Conservation (phyloP, 1,140 invertebrate genomes). For the Bombus ignitus region DNA sequence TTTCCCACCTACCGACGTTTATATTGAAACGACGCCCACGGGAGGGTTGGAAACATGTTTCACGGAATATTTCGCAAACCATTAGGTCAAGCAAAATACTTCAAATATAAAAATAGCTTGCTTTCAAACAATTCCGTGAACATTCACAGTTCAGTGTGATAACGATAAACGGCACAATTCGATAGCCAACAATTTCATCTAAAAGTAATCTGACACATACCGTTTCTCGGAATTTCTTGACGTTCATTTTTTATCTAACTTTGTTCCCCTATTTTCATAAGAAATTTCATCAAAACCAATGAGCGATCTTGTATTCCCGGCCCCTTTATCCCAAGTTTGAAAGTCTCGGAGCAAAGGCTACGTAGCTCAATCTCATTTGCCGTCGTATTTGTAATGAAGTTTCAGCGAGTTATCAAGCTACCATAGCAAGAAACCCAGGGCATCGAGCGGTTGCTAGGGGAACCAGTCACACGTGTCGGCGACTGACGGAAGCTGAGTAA, state of each 20-base stretch:
- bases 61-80: too few species aligned
- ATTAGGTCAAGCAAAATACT: too few species aligned
- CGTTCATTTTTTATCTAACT: neutral
- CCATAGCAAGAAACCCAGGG: constrained; percentile 28
- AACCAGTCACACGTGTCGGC: constrained; percentile 31
- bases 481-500: neutral
- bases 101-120: too few species aligned
- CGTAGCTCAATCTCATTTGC: constrained; percentile 23
- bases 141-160: too few species aligned
- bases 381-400: constrained; percentile 45
- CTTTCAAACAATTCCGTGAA: too few species aligned
- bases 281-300: neutral
- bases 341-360: neutral
- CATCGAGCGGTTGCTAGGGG: constrained; percentile 32
- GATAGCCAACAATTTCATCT: too few species aligned
- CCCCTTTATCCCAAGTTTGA: neutral
- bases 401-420: constrained; percentile 33
- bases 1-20: too few species aligned
- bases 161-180: too few species aligned
- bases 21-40: too few species aligned
- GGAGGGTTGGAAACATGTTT: too few species aligned
- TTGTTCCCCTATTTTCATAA: too few species aligned
- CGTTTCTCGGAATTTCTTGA: neutral
- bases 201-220: too few species aligned
- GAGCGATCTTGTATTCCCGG: neutral